These are phyloP conservation scores for Amiota communis DNA, from an alignment of 2,888 invertebrate species.

Conservation along the genomic window DNA sequence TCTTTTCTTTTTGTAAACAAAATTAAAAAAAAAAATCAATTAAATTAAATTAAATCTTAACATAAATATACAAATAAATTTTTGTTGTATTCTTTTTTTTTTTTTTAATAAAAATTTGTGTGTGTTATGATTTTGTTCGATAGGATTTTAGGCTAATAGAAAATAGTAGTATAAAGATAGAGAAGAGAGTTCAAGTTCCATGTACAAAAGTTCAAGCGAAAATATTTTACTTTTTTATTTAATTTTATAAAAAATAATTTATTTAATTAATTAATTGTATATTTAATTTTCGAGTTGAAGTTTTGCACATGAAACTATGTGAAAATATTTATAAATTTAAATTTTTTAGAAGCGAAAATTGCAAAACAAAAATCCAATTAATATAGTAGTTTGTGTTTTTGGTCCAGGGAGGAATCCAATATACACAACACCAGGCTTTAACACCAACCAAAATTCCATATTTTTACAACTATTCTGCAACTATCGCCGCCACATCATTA, in stretches of 20 bases:
- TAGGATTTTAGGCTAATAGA: too few relatives aligned
- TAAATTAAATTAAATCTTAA: constrained; percentile 21
- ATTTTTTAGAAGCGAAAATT: constrained; percentile 69
- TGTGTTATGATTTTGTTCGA: constrained; percentile 18
- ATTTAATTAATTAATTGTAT: background rate
- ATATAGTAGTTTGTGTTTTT: constrained; percentile 32
- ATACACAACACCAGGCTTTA: constrained; percentile 37
- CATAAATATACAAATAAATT: constrained; percentile 30
- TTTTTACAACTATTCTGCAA: constrained; percentile 57
- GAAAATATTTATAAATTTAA: constrained; percentile 3
- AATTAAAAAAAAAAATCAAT: constrained; percentile 24
- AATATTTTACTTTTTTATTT: background rate
- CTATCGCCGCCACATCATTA: constrained; percentile 55
- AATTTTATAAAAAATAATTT: constrained; percentile 8
- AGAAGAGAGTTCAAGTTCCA: too few relatives aligned
- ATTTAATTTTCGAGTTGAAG: background rate
- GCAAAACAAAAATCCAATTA: constrained; percentile 73
- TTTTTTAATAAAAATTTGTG: constrained; percentile 40
- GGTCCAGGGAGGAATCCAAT: background rate
- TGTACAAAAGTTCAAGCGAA: too few relatives aligned
- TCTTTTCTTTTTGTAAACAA: background rate
- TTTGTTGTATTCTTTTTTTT: constrained; percentile 25
- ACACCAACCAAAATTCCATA: background rate
- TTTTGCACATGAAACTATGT: constrained; percentile 15
- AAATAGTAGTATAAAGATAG: too few relatives aligned